Base-by-base conservation (phyloP, 2,888 invertebrate species). In the Sarcophaga caerulescens region DNA sequence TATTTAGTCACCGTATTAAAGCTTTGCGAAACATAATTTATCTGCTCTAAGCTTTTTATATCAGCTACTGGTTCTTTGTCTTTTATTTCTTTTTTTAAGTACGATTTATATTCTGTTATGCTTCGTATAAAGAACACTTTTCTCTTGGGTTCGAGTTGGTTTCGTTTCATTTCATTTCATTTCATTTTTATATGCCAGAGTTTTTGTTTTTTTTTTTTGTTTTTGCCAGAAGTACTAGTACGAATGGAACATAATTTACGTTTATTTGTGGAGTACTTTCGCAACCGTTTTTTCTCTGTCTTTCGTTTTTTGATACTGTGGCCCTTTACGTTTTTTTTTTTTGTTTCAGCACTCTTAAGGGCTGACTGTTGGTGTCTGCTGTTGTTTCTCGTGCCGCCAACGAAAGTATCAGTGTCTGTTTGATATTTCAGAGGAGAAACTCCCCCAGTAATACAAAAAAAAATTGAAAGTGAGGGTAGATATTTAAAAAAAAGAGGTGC, bases 21-120 rank as follows among this genome's bases (percentile, higher is more conserved):
- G 77, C 77, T 85, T 52, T 76, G 69, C 69, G 47, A 77, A 81
- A 65, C 80, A 77, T 77, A 74, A 83, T 81, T 83, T 83, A 85
- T 85, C 47, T 66, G 59, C 68, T 83, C 59, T 68, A 73, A 80
- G 83, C 76, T 79, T 70, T 66, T 47, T 21, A 52, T 78, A 52
- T 52, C 52, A 52, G 14, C 52, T 52, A 25, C 25, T 62, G 17
- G 52, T 52, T 52, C 17, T 78, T 79, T 81, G 69, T 25, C 66
- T n/a, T 21, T n/a, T 52, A 1, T 57, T 65, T 65, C 68, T 59
- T 44, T 63, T 74, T 83, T 83, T 81, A 73, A 81, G 44, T 78
- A 68, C 80, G 57, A 83, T 81, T 83, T 83, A 83, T 83, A 47
- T 77, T 66, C 62, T 62, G 25, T 78, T 62, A 69, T 62, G 47